These are phyloP conservation scores for Myotis vivesi DNA, from an alignment of 2,797 vertebrate genomes.

Conservation along the genomic window DNA sequence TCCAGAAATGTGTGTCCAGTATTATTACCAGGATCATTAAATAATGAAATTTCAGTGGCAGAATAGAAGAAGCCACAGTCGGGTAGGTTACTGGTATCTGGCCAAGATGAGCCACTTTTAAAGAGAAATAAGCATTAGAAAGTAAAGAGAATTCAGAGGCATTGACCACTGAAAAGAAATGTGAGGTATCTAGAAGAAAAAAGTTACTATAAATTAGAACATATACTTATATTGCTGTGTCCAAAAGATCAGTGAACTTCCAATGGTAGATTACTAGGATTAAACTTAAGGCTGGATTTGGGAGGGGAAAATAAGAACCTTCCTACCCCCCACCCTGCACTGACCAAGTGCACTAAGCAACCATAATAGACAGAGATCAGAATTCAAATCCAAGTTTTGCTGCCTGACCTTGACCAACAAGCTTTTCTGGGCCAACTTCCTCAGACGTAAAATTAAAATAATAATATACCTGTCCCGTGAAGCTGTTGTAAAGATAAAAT, in stretches of 20 bases:
- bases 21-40: conserved; percentile 20
- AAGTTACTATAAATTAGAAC: background rate
- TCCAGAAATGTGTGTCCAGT: conserved; percentile 29
- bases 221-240: background rate
- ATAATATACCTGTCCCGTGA: background rate
- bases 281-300: accelerated
- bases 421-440: background rate
- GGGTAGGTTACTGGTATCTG: background rate
- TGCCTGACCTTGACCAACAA: background rate
- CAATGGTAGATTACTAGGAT: background rate
- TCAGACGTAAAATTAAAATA: background rate
- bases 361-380: background rate
- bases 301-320: background rate
- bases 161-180: background rate
- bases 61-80: background rate
- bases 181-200: background rate
- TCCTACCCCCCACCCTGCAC: background rate
- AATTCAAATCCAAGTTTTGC: background rate
- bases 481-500: background rate
- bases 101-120: background rate
- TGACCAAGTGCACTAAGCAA: background rate
- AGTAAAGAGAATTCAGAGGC: background rate
- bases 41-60: conserved; percentile 27
- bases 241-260: background rate
- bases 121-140: background rate